A percentile compares a stretch with the other conserved stretches of the same genome.
Evolutionary conservation across 2,113 vertebrate species (phyloP).

Genomic region (Sphyrna mokarran): DNA sequence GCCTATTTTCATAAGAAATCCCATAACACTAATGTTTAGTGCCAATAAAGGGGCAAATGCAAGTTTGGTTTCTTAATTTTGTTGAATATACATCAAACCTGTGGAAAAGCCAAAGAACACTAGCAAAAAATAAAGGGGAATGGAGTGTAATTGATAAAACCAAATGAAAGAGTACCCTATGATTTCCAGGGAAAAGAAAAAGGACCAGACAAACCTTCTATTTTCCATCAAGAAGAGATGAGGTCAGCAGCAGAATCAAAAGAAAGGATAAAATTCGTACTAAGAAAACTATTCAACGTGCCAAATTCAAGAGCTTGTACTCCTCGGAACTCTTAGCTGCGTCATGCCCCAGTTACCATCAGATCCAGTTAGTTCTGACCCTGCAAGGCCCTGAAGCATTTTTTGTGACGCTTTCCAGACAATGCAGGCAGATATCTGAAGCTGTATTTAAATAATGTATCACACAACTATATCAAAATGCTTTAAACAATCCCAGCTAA

Average conservation of each 20-base stretch:
- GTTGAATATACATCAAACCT: neutral
- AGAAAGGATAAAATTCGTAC: neutral
- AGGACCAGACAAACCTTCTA: neutral
- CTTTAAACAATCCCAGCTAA: neutral
- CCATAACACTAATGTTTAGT: neutral
- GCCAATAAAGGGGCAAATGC: neutral
- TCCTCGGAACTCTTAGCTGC: neutral
- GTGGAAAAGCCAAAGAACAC: neutral
- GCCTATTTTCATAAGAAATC: neutral
- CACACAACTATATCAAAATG: too few relatives aligned
- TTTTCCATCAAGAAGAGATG: neutral
- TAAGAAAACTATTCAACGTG: neutral
- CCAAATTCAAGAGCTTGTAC: neutral
- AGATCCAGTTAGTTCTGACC: neutral
- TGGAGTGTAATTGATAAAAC: neutral
- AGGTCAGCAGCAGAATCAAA: neutral
- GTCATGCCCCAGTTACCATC: neutral
- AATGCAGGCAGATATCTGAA: neutral
- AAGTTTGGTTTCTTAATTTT: neutral
- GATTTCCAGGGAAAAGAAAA: neutral
- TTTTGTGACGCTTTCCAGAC: neutral
- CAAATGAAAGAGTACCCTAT: neutral
- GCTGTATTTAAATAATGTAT: neutral
- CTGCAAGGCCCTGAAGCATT: neutral
- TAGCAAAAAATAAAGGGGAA: neutral